Base-by-base conservation (phyloP, 2,888 invertebrate genomes). In the Trissolcus brochymenae region DNA sequence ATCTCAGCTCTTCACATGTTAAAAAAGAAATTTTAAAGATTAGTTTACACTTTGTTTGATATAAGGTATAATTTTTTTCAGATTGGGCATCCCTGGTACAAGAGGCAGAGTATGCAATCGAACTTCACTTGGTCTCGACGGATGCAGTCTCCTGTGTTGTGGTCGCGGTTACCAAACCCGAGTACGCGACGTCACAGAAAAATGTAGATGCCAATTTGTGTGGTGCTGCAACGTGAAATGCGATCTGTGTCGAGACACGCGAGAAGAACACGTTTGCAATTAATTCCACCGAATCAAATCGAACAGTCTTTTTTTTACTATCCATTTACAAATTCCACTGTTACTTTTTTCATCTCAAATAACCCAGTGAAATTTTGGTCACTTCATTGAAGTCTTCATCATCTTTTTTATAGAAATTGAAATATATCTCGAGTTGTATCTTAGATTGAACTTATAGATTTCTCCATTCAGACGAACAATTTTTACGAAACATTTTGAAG, bases 161-260 rank as follows among this genome's bases (percentile, higher is more conserved):
- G 96, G 96, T 0, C 92, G 97, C 70, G 96, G 97, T 11, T 95
- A 95, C 90, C 95, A 95, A 87, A 96, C 96, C 4, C 90, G 95
- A 67, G 93, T 96, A 1, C 91, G 94, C 43, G 94, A 95, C 83
- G 94, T 95, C 75, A 94, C 94, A 84, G 95, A 96, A 87, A 96
- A 96, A 88, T 97, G 97, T 90, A 93, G 94, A 85, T 97, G 97
- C 88, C 93, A 94, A 81, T 97, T 97, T 88, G 95, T 95, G 74
- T 97, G 96, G 96, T 97, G 97, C 90, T 97, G 97, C 90, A 92
- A 93, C 80, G 96, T 97, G 1, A 93, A 94, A 83, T 97, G 97
- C 90, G 94, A 96, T 86, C 92, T 93, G 78, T 97, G 96, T 89
- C 92, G 93, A 80, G 93, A 93, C 84, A 94, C 93, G 85, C 92